Percentiles rank a stretch among this genome's conserved stretches.
Conservation (phyloP, 2,113 vertebrate species). For the Machaerirhynchus nigripectus region DNA sequence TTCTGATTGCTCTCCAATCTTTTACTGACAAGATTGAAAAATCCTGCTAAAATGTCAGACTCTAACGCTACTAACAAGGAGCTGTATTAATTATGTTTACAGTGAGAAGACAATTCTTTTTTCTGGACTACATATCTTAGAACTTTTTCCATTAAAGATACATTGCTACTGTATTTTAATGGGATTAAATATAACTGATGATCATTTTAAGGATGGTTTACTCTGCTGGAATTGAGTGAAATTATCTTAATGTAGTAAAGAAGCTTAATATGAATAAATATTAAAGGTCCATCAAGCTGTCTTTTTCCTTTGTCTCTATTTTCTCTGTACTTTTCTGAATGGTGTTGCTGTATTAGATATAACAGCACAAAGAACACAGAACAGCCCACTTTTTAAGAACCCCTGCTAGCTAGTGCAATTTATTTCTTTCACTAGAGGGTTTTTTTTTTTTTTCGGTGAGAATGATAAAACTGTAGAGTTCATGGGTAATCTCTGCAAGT, state of each 20-base stretch:
- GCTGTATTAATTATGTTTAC: not conserved
- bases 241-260: not conserved
- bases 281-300: not conserved
- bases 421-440: not conserved
- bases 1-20: not conserved
- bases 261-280: not conserved
- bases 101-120: not conserved
- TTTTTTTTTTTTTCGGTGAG: not conserved
- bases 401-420: not conserved
- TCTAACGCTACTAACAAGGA: not conserved
- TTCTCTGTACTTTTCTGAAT: not conserved
- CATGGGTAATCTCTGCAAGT: not conserved
- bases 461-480: not conserved
- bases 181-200: not conserved
- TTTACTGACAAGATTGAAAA: not conserved
- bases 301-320: not conserved
- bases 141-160: not conserved
- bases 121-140: not conserved
- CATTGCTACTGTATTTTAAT: not conserved
- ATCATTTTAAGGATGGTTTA: not conserved
- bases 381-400: not conserved
- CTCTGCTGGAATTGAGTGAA: not conserved
- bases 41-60: not conserved
- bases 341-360: not conserved
- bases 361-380: not conserved